Conservation (phyloP, 2,888 invertebrate genomes). For the Ophraella communa region DNA sequence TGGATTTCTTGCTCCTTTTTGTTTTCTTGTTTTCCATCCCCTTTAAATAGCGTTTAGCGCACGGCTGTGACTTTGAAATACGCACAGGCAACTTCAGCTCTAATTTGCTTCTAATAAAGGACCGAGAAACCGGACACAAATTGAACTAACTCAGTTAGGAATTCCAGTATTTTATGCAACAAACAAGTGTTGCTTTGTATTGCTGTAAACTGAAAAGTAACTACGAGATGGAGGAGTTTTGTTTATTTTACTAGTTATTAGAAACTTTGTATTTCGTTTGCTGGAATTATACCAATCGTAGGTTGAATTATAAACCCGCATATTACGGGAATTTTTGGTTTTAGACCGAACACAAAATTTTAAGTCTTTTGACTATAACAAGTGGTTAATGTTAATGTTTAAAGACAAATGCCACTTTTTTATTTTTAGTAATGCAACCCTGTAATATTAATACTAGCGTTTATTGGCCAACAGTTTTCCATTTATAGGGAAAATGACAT, state of each 20-base stretch:
- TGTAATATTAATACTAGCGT: too few species aligned
- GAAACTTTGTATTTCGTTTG: not conserved
- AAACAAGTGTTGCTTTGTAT: constrained; percentile 19
- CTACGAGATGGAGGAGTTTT: not conserved
- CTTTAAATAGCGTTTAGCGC: not conserved
- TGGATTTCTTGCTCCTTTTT: too few species aligned
- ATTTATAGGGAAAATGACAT: too few species aligned
- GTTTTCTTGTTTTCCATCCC: not conserved
- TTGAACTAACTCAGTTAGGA: constrained; percentile 13
- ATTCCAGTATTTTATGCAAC: constrained; percentile 16
- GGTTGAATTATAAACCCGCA: not conserved
- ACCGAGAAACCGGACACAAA: constrained; percentile 4
- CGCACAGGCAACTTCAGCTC: constrained; percentile 12
- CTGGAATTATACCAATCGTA: not conserved
- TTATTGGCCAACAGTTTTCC: too few species aligned
- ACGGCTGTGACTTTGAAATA: not conserved
- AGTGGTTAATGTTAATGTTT: too few species aligned
- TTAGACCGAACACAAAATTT: not conserved
- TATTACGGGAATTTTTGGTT: not conserved
- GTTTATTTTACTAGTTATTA: not conserved
- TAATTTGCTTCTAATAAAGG: constrained; percentile 23
- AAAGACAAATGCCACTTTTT: too few species aligned
- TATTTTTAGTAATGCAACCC: too few species aligned
- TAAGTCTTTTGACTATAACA: too few species aligned
- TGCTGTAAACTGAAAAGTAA: not conserved